Conservation (phyloP, 2,888 invertebrate genomes). For the Machimus atricapillus region DNA sequence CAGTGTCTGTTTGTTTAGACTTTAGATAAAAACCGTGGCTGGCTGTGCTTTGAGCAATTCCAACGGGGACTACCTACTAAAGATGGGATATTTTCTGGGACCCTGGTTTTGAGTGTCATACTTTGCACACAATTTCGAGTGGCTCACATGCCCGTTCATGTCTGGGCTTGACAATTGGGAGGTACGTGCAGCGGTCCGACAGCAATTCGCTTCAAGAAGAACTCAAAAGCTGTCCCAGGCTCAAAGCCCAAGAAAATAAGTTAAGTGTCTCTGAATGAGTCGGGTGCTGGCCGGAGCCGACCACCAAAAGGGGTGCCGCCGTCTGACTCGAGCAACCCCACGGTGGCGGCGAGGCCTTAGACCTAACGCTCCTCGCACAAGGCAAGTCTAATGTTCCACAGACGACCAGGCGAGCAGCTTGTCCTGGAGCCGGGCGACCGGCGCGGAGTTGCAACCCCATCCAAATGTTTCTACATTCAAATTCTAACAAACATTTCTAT, state of each 20-base stretch:
- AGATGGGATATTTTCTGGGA: neutral
- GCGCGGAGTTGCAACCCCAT: conserved; percentile 43
- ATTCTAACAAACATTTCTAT: conserved; percentile 61
- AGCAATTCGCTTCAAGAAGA: neutral
- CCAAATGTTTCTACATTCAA: conserved; percentile 46
- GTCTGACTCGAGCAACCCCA: neutral
- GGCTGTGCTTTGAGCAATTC: neutral
- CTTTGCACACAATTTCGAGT: conserved; percentile 61
- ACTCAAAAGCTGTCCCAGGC: neutral
- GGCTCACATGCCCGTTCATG: conserved; percentile 36
- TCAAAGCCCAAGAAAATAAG: neutral
- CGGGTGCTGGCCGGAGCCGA: neutral
- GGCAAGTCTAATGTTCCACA: conserved; percentile 57
- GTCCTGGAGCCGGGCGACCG: neutral
- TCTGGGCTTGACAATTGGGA: neutral
- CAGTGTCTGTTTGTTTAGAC: no score
- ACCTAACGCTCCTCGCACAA: conserved; percentile 5
- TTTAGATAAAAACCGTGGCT: neutral
- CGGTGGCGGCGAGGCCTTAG: neutral
- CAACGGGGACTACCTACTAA: neutral
- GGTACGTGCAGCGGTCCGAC: neutral
- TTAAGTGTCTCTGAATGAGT: neutral
- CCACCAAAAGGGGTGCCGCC: neutral
- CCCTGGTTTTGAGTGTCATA: conserved; percentile 60
- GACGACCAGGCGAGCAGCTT: conserved; percentile 53